Evolutionary conservation across 2,797 vertebrate genomes (phyloP), one percentile per base, ranked within the genome.

Genomic region (Coracias cyanogaster): DNA sequence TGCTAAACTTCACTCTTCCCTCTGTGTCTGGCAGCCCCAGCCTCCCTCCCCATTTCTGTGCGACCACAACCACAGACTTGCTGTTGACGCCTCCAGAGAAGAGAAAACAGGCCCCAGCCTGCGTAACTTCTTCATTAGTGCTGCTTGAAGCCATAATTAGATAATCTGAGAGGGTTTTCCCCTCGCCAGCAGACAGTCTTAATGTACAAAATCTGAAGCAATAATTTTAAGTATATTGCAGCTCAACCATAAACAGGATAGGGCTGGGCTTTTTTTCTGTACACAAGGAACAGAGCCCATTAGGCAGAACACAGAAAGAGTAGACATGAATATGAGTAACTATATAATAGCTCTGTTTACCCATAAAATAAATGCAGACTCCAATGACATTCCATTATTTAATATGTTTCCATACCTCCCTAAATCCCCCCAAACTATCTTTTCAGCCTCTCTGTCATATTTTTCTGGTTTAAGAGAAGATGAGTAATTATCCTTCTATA

Each of bases 181-280:
- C 95, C 83, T 96, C 96, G 96, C 97, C 96, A 97, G 96, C 90
- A 97, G 92, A 96, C 95, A 97, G 88, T 89, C 74, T 97, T 95
- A 95, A 94, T 89, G 70, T 69, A 87, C 80, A 92, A 96, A 97
- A 96, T 84, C 93, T 93, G 89, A 96, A 95, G 78, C 94, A 96
- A 95, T 96, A 93, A 95, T 96, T 94, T 91, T 80, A 93, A 96
- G 94, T 60, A 61, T 87, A 88, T 82, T 96, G 84, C 78, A 97
- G 82, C 94, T 96, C 95, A 94, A 66, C 72, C 70, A 55, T 97
- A 97, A 98, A 97, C 87, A 97, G 94, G 95, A 94, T 61, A 95
- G 64, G 85, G 84, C 87, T 94, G 80, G 25, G 10, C 0, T 65
- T 60, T 86, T 58, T 66, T 86, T 61, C 80, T 64, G 58, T 87